Conservation (phyloP, 2,797 vertebrate species). For the Melanotaenia boesemani region DNA sequence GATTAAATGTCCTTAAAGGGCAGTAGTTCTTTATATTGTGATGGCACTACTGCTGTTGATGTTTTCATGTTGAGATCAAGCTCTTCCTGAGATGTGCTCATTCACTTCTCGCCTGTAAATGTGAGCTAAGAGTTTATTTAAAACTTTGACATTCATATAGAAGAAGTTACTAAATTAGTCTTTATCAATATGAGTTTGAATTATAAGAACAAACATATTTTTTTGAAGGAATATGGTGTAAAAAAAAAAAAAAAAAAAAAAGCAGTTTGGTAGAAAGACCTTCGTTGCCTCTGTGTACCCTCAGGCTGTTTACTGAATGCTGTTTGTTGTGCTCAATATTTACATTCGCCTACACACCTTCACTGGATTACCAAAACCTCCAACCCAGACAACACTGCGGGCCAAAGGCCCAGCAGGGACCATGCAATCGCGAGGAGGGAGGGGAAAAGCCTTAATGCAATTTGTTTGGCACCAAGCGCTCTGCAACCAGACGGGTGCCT, state of each 20-base stretch:
- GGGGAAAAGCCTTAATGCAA: constrained; percentile 61
- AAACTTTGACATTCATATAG: neutral
- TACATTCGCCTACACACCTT: constrained; percentile 68
- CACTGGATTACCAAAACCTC: constrained; percentile 68
- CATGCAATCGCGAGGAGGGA: constrained; percentile 29
- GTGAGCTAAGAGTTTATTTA: neutral
- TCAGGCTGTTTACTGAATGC: constrained; percentile 66
- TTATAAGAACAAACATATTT: constrained; percentile 22
- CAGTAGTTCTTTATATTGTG: neutral
- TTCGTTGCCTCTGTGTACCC: constrained; percentile 49
- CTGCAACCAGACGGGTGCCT: constrained; percentile 62
- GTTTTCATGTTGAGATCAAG: too few species aligned
- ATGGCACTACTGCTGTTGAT: neutral
- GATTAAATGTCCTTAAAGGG: neutral
- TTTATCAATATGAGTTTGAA: constrained; percentile 5
- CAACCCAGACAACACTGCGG: constrained; percentile 40
- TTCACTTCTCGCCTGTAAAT: neutral
- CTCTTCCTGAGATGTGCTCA: too few species aligned
- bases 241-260: constrained; percentile 1
- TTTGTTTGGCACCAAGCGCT: constrained; percentile 66
- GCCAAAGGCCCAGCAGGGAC: constrained; percentile 60
- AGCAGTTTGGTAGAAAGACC: constrained; percentile 41
- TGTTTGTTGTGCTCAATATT: constrained; percentile 68
- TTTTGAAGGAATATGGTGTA: neutral
- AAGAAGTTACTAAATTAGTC: constrained; percentile 3